Evolutionary conservation across 1,140 invertebrate species (phyloP).

Genomic region (Dendroctonus valens): DNA sequence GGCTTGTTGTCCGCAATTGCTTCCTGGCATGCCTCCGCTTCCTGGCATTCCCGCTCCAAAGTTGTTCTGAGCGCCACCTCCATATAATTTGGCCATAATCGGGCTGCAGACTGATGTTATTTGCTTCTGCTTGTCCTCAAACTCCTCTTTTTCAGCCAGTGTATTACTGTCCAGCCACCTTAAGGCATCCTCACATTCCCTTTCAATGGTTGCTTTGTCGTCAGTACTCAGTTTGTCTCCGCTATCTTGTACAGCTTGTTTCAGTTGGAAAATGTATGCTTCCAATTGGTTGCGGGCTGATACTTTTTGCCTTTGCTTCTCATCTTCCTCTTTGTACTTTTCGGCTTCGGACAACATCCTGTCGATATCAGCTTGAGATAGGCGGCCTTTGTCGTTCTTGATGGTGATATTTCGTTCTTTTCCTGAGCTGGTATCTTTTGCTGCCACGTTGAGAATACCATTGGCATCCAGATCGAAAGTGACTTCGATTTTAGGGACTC

Average conservation of each 20-base stretch:
- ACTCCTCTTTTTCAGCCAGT: constrained; percentile 49
- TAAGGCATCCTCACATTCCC: constrained; percentile 52
- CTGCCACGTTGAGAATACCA: constrained; percentile 67
- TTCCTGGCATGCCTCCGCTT: background rate
- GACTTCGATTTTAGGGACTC: constrained; percentile 55
- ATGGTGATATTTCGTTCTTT: constrained; percentile 69
- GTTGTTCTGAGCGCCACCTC: constrained; percentile 52
- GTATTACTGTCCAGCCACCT: constrained; percentile 59
- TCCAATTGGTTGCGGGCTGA: constrained; percentile 62
- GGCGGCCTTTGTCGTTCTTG: constrained; percentile 79
- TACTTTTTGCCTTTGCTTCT: constrained; percentile 66
- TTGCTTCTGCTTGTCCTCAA: constrained; percentile 45
- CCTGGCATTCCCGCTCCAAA: constrained; percentile 48
- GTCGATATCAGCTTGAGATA: constrained; percentile 80
- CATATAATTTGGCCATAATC: constrained; percentile 54
- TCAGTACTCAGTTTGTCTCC: constrained; percentile 51
- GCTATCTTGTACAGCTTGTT: constrained; percentile 55
- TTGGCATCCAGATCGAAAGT: constrained; percentile 65
- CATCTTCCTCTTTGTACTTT: constrained; percentile 66
- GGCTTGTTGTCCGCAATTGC: constrained; percentile 49
- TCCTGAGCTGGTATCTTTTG: constrained; percentile 57
- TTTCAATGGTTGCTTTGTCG: constrained; percentile 49
- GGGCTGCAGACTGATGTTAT: constrained; percentile 51
- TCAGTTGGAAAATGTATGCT: constrained; percentile 71
- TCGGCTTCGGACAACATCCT: constrained; percentile 72